Evolutionary conservation across 2,888 invertebrate species (phyloP), one percentile per base, ranked within the genome.

Genomic region (Conchocele bisecta): DNA sequence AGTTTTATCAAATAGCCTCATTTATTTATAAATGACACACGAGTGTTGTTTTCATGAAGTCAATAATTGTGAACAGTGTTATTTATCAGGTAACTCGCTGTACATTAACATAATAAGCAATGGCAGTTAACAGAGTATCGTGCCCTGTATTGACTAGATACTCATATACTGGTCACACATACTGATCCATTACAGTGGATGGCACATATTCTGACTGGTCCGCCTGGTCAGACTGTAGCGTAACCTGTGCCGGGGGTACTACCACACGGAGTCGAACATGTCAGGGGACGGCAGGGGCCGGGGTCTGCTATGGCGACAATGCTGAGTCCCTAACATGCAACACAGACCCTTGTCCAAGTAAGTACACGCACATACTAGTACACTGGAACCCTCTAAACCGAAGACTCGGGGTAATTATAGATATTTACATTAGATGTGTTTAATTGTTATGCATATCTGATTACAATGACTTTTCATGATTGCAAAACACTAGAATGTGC

Each of bases 301-400:
- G 76, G 6, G 35, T 58, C 9, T 76, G 76, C 58, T 15, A n/a
- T 9, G 76, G 72, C 6, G 61, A 46, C 1, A 61, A 50, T 22
- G 22, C 15, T 6, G 76, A 76, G 35, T 51, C 53, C 15, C n/a
- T 35, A 3, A 6, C 26, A 9, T 76, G 65, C 60, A 83, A 81
- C 67, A 75, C 72, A 7, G 56, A 79, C 13, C 68, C 64, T 4
- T 88, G 88, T 67, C 86, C 88, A 64, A 74, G 88, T 88, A 72
- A 37, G 56, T 46, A 9, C n/a, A 35, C 11, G n/a, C n/a, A 35
- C n/a, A 35, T 35, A 35, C n/a, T 35, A n/a, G 11, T 35, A n/a
- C n/a, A n/a, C n/a, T 35, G n/a, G n/a, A 35, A 35, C n/a, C 11
- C 37, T 35, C n/a, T 35, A n/a, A 11, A 35, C 11, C 37, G 37